Evolutionary conservation across 1,140 invertebrate species (phyloP).

Genomic region (Drosophila ambigua): DNA sequence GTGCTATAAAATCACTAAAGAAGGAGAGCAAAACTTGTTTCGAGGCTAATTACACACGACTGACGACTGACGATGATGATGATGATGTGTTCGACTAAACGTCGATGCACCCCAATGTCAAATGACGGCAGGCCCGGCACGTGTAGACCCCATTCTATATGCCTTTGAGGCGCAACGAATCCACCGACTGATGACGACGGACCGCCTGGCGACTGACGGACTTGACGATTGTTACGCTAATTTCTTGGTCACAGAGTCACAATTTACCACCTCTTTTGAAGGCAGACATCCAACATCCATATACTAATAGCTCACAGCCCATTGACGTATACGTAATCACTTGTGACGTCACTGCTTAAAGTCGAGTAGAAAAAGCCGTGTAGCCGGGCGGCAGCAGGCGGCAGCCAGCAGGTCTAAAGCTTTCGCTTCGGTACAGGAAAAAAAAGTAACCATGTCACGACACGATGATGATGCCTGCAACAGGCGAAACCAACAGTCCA

Average conservation of each 20-base stretch:
- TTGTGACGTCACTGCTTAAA: slow-evolving; percentile 49
- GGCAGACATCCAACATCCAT: background rate
- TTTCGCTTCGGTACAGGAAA: background rate
- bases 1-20: slow-evolving; percentile 14
- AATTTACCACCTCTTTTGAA: slow-evolving; percentile 8
- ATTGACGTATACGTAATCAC: slow-evolving; percentile 48
- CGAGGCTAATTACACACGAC: slow-evolving; percentile 6
- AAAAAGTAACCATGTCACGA: slow-evolving; percentile 26
- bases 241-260: slow-evolving; percentile 42
- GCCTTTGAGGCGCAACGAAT: slow-evolving; percentile 50
- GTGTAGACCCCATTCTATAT: slow-evolving; percentile 56
- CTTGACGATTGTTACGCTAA: slow-evolving; percentile 36
- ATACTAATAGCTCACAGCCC: background rate
- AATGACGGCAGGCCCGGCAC: slow-evolving; percentile 32
- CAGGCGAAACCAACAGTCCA: slow-evolving; percentile 21
- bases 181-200: slow-evolving; percentile 32
- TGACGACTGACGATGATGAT: background rate
- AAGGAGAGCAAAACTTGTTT: background rate
- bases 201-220: slow-evolving; percentile 6
- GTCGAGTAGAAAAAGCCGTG: slow-evolving; percentile 6
- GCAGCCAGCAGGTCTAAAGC: too few species aligned
- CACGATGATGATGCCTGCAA: slow-evolving; percentile 32
- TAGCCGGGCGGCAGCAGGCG: background rate
- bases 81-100: background rate
- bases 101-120: slow-evolving; percentile 16